A percentile compares a stretch with the other conserved stretches of the same genome.
These are phyloP conservation scores for Theretra japonica DNA, from an alignment of 2,888 invertebrate genomes.

Conservation along the genomic window DNA sequence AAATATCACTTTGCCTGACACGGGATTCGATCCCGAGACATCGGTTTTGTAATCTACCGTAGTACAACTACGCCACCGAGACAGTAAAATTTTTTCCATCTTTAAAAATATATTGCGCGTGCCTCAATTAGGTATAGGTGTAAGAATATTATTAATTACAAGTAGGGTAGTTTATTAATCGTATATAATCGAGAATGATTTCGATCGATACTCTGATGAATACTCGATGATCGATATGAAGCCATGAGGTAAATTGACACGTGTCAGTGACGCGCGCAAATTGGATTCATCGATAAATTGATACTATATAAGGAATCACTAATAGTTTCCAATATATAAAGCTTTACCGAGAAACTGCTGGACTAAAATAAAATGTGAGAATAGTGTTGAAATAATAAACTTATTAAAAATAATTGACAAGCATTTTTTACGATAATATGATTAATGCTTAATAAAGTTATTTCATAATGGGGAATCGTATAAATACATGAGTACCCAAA, in stretches of 20 bases:
- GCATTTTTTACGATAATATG: background rate
- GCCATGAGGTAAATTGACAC: background rate
- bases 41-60: too few relatives aligned
- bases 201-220: constrained; percentile 16
- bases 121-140: too few relatives aligned
- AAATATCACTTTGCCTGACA: too few relatives aligned
- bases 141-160: too few relatives aligned
- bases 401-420: background rate
- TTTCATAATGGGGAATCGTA: too few relatives aligned
- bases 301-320: constrained; percentile 5
- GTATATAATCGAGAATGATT: background rate
- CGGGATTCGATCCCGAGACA: too few relatives aligned
- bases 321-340: background rate
- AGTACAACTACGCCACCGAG: too few relatives aligned
- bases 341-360: background rate
- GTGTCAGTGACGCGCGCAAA: constrained; percentile 5
- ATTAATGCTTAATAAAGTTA: background rate
- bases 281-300: constrained; percentile 3
- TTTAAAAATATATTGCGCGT: too few relatives aligned
- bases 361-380: background rate
- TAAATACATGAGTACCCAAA: too few relatives aligned
- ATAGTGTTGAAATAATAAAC: background rate
- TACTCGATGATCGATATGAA: constrained; percentile 7
- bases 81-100: too few relatives aligned
- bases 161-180: background rate